phyloP scores from a whole-genome alignment of 2,888 invertebrate genomes.

The Hypselothyrea guttata region DNA sequence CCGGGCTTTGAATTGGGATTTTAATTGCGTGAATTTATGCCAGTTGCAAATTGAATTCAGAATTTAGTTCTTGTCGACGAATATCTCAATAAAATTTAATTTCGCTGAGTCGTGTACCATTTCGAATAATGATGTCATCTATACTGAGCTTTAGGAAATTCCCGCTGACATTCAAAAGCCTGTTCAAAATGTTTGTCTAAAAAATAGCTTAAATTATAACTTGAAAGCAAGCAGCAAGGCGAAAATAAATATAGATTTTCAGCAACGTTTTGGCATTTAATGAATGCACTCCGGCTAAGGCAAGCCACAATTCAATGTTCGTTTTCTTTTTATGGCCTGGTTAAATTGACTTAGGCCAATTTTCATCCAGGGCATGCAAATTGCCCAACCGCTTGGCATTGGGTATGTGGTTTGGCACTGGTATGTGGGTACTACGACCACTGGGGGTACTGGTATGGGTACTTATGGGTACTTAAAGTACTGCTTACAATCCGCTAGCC shows the following conservation, averaged over 20 bases:
- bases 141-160: conserved; percentile 1
- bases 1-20: conserved; percentile 39
- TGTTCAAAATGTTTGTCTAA: not conserved
- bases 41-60: conserved; percentile 43
- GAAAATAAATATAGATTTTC: conserved; percentile 9
- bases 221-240: not conserved
- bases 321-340: conserved; percentile 47
- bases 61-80: conserved; percentile 1
- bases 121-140: conserved; percentile 37
- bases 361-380: conserved; percentile 57
- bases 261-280: conserved; percentile 30
- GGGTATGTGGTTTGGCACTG: not conserved
- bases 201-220: too few relatives aligned
- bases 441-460: too few relatives aligned
- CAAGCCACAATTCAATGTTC: conserved; percentile 46
- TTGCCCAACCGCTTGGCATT: conserved; percentile 35
- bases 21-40: conserved; percentile 40
- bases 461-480: too few relatives aligned
- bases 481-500: conserved; percentile 9
- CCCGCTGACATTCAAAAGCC: conserved; percentile 6
- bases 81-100: conserved; percentile 43
- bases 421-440: conserved; percentile 5
- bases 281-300: conserved; percentile 27
- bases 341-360: conserved; percentile 54
- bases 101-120: conserved; percentile 8